A percentile compares a stretch with the other conserved stretches of the same genome.
phyloP scores from a whole-genome alignment of 2,113 vertebrate genomes.

The Hyperopisus bebe region DNA sequence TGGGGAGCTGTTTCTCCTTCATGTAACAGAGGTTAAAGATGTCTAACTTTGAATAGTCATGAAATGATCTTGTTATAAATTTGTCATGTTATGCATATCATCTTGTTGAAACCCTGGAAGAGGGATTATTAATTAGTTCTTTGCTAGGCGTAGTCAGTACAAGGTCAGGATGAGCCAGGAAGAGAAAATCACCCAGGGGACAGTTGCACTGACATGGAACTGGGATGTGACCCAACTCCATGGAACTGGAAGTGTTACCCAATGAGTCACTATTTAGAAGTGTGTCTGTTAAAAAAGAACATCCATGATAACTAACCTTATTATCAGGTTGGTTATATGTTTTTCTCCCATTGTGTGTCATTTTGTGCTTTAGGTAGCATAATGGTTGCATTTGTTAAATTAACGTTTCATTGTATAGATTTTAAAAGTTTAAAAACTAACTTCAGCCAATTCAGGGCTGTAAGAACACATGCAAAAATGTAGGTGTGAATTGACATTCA shows the following conservation, averaged over 20 bases:
- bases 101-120: background rate
- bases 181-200: background rate
- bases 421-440: background rate
- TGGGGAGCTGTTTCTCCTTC: background rate
- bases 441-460: background rate
- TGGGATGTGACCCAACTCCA: background rate
- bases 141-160: background rate
- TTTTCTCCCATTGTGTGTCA: background rate
- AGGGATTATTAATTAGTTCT: background rate
- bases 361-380: background rate
- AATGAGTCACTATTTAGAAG: background rate
- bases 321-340: background rate
- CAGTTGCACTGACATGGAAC: background rate
- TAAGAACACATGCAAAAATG: background rate
- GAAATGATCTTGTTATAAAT: background rate
- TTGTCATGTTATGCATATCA: background rate
- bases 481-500: background rate
- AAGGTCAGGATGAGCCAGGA: background rate
- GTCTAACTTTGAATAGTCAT: slow-evolving; percentile 7
- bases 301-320: background rate
- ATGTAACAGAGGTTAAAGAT: background rate
- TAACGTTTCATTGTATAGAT: background rate
- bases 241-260: background rate
- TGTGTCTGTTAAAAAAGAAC: background rate
- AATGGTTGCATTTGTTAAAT: background rate